Conservation (phyloP, 2,888 invertebrate genomes). For the Sepiola atlantica region DNA sequence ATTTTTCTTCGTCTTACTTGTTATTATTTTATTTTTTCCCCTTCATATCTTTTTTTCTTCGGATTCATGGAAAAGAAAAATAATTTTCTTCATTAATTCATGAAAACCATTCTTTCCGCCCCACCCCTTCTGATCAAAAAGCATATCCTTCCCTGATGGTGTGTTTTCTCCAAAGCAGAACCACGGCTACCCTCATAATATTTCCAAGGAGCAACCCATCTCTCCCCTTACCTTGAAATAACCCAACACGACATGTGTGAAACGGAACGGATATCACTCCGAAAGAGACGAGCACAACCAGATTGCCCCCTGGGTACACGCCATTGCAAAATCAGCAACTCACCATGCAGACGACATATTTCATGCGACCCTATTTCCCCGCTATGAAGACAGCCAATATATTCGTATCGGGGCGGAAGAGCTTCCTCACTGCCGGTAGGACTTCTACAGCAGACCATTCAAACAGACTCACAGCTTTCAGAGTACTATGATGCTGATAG, state of each 20-base stretch:
- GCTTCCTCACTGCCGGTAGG: neutral
- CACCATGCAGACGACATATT: neutral
- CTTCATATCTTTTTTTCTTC: neutral
- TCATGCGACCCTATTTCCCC: neutral
- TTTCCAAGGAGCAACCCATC: neutral
- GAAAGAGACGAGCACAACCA: slow-evolving; percentile 32
- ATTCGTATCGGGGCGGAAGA: neutral
- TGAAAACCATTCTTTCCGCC: neutral
- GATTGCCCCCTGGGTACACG: neutral
- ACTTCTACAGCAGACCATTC: neutral
- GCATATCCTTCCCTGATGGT: neutral
- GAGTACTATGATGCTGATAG: neutral
- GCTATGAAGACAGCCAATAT: neutral
- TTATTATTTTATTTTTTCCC: neutral
- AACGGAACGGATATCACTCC: neutral
- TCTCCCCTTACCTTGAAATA: neutral
- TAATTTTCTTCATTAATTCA: too few relatives aligned
- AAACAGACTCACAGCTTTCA: neutral
- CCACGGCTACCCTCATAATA: slow-evolving; percentile 17
- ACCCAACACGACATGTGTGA: neutral
- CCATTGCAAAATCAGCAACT: neutral
- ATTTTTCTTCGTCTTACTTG: too few relatives aligned
- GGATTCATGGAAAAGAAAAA: too few relatives aligned
- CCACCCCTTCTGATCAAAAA: neutral
- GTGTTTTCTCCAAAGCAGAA: neutral